These are phyloP conservation scores for Dynastes grantii DNA, from an alignment of 2,888 invertebrate species.

Conservation along the genomic window DNA sequence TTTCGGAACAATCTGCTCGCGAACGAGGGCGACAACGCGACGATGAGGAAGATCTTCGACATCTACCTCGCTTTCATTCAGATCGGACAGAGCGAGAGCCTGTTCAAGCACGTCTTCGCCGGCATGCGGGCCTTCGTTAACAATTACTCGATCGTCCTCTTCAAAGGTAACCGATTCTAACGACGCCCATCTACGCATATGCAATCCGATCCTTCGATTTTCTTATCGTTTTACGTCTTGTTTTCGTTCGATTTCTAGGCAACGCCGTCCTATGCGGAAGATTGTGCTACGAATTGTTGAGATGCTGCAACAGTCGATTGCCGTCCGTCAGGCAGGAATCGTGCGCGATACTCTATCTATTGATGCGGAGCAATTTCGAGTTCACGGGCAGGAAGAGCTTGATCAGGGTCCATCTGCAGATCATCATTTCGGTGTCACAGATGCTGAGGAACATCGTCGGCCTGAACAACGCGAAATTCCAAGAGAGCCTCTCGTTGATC, in stretches of 20 bases:
- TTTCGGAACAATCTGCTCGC: slow-evolving; percentile 75
- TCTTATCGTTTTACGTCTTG: too few relatives aligned
- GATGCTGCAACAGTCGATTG: slow-evolving; percentile 90
- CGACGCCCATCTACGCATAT: not conserved
- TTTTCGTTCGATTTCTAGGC: slow-evolving; percentile 69
- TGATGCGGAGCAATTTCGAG: slow-evolving; percentile 96
- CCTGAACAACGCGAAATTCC: slow-evolving; percentile 93
- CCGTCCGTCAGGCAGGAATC: slow-evolving; percentile 91
- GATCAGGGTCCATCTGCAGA: slow-evolving; percentile 92
- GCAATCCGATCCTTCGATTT: too few relatives aligned
- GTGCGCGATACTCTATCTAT: slow-evolving; percentile 90
- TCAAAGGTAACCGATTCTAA: slow-evolving; percentile 77
- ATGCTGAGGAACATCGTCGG: slow-evolving; percentile 93
- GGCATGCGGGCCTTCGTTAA: slow-evolving; percentile 93
- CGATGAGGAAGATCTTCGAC: slow-evolving; percentile 87
- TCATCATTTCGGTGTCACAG: slow-evolving; percentile 96
- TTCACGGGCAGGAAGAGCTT: slow-evolving; percentile 87
- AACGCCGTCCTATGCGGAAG: slow-evolving; percentile 86
- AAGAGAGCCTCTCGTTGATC: slow-evolving; percentile 92
- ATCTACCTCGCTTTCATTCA: slow-evolving; percentile 91
- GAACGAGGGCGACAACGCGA: slow-evolving; percentile 79
- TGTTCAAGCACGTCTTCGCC: slow-evolving; percentile 94
- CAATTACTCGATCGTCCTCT: slow-evolving; percentile 87
- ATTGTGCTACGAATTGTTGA: slow-evolving; percentile 85
- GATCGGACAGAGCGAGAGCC: slow-evolving; percentile 90